phyloP scores from a whole-genome alignment of 2,797 vertebrate genomes.

The Alauda arvensis region DNA sequence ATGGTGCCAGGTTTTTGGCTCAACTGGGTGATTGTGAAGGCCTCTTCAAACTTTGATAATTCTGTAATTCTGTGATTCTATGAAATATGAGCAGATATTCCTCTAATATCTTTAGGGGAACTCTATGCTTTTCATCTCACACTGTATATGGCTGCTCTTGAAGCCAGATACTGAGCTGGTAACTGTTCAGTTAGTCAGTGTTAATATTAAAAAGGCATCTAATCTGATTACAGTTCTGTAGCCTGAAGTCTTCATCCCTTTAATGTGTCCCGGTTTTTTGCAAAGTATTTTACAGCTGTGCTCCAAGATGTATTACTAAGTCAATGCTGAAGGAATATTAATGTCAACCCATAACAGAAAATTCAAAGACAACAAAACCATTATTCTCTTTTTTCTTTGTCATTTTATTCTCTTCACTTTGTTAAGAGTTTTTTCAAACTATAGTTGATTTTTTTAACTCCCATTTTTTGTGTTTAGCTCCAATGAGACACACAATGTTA shows the following conservation, averaged over 20 bases:
- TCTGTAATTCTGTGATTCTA: not conserved
- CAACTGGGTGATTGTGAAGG: too few species aligned
- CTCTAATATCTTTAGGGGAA: not conserved
- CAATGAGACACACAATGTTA: not conserved
- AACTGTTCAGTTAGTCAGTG: not conserved
- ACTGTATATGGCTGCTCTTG: not conserved
- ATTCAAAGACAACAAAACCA: not conserved
- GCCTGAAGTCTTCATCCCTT: not conserved
- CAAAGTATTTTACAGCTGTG: not conserved
- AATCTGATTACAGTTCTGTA: not conserved
- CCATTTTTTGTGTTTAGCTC: not conserved
- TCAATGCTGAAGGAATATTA: not conserved
- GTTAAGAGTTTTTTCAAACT: not conserved
- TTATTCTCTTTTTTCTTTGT: not conserved
- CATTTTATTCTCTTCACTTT: not conserved
- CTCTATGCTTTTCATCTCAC: not conserved
- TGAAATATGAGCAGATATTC: not conserved
- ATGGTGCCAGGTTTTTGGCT: not conserved
- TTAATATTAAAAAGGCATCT: not conserved
- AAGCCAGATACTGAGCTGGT: not conserved
- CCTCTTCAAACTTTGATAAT: not conserved
- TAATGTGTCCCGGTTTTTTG: not conserved
- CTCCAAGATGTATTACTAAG: not conserved
- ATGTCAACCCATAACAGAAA: conserved; percentile 16
- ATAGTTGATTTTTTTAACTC: not conserved